Conservation (phyloP, 2,888 invertebrate species). For the Drosophila paucipuncta region DNA sequence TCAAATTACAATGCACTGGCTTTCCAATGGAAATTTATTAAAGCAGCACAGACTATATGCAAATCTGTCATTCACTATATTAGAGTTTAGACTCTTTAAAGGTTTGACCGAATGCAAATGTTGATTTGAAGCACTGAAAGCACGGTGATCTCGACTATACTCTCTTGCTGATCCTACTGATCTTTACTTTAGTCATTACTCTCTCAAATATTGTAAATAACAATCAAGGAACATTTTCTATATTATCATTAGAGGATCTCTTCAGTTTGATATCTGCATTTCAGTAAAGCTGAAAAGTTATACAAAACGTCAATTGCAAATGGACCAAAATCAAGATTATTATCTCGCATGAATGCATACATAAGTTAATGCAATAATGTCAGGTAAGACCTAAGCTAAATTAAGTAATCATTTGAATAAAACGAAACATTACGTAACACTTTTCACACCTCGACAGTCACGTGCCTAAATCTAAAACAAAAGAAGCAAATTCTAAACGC, state of each 20-base stretch:
- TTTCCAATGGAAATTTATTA: slow-evolving; percentile 3
- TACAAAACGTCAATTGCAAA: background rate
- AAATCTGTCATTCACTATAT: background rate
- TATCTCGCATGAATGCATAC: background rate
- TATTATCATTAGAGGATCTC: background rate
- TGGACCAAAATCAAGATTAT: background rate
- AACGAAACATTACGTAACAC: background rate
- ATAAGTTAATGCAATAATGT: background rate
- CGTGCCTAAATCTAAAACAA: background rate
- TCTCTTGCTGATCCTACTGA: background rate
- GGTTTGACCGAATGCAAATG: background rate
- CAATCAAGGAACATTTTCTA: background rate
- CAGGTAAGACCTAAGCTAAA: background rate
- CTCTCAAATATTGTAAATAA: background rate
- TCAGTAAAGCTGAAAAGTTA: background rate
- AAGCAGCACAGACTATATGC: background rate
- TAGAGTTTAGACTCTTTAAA: background rate
- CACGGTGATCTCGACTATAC: background rate
- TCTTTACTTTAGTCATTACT: background rate
- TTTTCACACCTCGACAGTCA: slow-evolving; percentile 1
- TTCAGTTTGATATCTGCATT: background rate
- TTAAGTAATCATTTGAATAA: background rate
- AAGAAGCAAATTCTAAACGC: background rate
- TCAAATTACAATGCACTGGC: slow-evolving; percentile 56
- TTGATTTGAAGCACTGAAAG: background rate